Conservation (phyloP, 2,888 invertebrate genomes). For the Sarcophaga variegata region DNA sequence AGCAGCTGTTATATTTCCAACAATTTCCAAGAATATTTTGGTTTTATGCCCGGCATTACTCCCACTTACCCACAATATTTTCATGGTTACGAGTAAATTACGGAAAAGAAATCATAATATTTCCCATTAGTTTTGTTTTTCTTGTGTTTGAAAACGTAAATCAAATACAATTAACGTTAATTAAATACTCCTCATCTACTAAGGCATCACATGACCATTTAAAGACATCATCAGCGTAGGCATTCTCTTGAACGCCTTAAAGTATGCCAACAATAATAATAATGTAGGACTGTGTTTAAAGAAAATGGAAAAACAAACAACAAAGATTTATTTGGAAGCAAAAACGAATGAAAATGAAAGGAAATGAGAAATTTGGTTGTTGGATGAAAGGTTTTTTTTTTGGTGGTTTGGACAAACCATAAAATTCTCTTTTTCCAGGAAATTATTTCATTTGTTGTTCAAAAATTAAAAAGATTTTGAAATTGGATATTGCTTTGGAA, state of each 20-base stretch:
- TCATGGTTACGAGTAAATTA: too few relatives aligned
- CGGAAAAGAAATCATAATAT: conserved; percentile 26
- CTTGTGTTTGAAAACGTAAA: conserved; percentile 72
- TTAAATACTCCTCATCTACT: conserved; percentile 79
- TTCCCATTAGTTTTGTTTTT: conserved; percentile 21
- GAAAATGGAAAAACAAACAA: conserved; percentile 53
- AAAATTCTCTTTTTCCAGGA: neutral
- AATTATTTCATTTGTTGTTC: conserved; percentile 17
- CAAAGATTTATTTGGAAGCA: conserved; percentile 2
- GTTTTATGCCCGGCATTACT: too few relatives aligned
- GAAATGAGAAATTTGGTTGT: neutral
- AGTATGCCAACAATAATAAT: conserved; percentile 63
- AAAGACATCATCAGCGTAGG: conserved; percentile 61
- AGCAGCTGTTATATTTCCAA: conserved; percentile 39
- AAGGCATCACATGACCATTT: conserved; percentile 78
- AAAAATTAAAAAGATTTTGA: too few relatives aligned
- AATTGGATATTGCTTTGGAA: too few relatives aligned
- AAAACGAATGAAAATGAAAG: neutral
- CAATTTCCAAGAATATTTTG: neutral
- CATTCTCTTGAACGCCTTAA: conserved; percentile 21
- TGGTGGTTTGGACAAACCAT: conserved; percentile 10
- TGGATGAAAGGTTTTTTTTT: too few relatives aligned
- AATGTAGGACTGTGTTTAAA: neutral
- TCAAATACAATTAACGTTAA: conserved; percentile 81
- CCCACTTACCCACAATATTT: neutral